Conservation (phyloP, 2,113 vertebrate genomes). For the Cyanocitta stelleri region DNA sequence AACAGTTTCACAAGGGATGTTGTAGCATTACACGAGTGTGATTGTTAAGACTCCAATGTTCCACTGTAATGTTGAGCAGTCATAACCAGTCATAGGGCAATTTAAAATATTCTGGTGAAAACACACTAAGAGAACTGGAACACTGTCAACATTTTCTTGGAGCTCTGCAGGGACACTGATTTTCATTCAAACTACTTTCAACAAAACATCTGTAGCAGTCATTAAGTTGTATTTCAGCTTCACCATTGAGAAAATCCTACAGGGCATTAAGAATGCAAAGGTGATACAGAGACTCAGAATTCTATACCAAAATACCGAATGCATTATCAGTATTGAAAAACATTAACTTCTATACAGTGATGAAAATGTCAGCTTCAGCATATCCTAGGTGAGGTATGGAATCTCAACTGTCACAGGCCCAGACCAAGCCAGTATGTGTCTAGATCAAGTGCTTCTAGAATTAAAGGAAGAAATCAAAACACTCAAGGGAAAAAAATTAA, state of each 20-base stretch:
- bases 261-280: background rate
- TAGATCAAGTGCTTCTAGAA: background rate
- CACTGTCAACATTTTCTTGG: background rate
- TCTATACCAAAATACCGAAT: background rate
- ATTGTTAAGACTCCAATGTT: background rate
- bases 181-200: background rate
- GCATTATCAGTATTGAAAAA: background rate
- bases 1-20: background rate
- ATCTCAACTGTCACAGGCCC: background rate
- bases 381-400: background rate
- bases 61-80: background rate
- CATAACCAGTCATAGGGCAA: background rate
- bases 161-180: background rate
- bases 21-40: background rate
- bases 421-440: background rate
- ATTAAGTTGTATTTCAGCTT: background rate
- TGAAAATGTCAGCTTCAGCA: background rate
- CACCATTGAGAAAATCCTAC: background rate
- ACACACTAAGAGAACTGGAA: background rate
- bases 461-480: background rate
- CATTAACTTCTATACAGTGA: background rate
- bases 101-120: slow-evolving; percentile 22
- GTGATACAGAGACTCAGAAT: background rate
- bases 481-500: background rate
- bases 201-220: background rate